Conservation (phyloP, 2,888 invertebrate species). For the Lasioglossum malachurum region DNA sequence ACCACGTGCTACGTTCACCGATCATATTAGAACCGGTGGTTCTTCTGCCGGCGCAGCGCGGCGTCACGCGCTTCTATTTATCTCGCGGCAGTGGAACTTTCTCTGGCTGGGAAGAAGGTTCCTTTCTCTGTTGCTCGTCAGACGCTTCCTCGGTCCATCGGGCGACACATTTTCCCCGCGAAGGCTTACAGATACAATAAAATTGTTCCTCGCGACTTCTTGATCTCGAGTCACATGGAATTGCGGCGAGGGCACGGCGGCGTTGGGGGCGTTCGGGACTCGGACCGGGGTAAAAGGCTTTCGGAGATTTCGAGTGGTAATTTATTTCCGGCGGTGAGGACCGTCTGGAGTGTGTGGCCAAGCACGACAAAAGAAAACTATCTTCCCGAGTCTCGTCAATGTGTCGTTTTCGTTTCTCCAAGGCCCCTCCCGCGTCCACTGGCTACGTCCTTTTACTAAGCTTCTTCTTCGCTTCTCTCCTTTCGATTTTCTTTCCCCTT, state of each 20-base stretch:
- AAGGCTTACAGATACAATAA: conserved; percentile 73
- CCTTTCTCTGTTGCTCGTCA: conserved; percentile 1
- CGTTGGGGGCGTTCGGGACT: not conserved
- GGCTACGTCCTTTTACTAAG: conserved; percentile 4
- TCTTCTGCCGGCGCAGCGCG: conserved; percentile 28
- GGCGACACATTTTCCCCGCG: conserved; percentile 42
- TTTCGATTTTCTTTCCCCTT: conserved; percentile 6
- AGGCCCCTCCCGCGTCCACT: not conserved
- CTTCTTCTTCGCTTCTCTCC: conserved; percentile 15
- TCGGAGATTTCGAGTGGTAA: conserved; percentile 76
- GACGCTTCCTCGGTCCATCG: conserved; percentile 38
- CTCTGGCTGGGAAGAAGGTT: conserved; percentile 5
- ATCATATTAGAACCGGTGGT: conserved; percentile 68
- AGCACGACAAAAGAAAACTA: conserved; percentile 73
- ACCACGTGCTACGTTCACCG: conserved; percentile 24
- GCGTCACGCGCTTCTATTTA: conserved; percentile 66
- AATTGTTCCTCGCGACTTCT: conserved; percentile 67
- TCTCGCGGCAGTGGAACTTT: conserved; percentile 44
- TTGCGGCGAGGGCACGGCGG: not conserved
- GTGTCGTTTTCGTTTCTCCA: conserved; percentile 53
- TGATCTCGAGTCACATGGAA: conserved; percentile 56
- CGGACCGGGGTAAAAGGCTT: conserved; percentile 69
- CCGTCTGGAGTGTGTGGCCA: conserved; percentile 67
- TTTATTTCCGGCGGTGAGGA: conserved; percentile 73
- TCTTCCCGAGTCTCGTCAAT: conserved; percentile 69